These are phyloP conservation scores for Xerus rutilus DNA, from an alignment of 2,797 vertebrate genomes.

Conservation along the genomic window DNA sequence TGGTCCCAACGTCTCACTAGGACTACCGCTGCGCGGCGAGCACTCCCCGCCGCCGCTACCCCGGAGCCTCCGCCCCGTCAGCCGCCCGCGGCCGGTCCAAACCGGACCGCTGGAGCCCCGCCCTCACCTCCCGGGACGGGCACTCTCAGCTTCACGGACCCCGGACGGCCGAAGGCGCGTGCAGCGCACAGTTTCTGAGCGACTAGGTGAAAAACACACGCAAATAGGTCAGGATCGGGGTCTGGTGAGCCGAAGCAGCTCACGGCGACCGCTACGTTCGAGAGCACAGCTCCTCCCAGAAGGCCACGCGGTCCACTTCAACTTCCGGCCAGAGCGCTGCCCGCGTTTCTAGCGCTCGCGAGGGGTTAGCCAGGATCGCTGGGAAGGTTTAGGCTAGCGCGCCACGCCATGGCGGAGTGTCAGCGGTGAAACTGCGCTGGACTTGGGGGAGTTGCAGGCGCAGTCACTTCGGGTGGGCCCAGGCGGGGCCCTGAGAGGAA, in stretches of 20 bases:
- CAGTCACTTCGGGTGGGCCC: not conserved
- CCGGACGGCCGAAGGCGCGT: not conserved
- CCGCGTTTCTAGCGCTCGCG: not conserved
- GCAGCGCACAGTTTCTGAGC: not conserved
- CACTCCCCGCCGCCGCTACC: too few species aligned
- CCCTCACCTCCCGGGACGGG: not conserved
- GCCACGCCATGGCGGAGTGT: rapidly evolving
- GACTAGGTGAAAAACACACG: rapidly evolving
- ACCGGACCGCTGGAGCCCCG: not conserved
- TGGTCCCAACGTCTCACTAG: not conserved
- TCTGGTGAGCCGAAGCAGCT: rapidly evolving
- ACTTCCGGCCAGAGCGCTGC: not conserved
- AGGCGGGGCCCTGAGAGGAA: not conserved
- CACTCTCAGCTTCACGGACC: not conserved
- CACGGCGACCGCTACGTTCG: not conserved
- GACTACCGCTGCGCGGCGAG: too few species aligned
- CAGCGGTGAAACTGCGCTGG: too few species aligned
- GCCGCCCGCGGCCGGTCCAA: not conserved
- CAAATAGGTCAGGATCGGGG: rapidly evolving
- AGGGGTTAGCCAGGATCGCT: rapidly evolving
- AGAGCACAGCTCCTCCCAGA: slow-evolving; percentile 21
- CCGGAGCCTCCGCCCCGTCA: not conserved
- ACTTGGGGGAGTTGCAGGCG: not conserved
- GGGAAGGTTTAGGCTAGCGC: rapidly evolving
- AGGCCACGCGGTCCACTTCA: not conserved